Evolutionary conservation across 2,888 invertebrate species (phyloP).

Genomic region (Notodromas monacha): DNA sequence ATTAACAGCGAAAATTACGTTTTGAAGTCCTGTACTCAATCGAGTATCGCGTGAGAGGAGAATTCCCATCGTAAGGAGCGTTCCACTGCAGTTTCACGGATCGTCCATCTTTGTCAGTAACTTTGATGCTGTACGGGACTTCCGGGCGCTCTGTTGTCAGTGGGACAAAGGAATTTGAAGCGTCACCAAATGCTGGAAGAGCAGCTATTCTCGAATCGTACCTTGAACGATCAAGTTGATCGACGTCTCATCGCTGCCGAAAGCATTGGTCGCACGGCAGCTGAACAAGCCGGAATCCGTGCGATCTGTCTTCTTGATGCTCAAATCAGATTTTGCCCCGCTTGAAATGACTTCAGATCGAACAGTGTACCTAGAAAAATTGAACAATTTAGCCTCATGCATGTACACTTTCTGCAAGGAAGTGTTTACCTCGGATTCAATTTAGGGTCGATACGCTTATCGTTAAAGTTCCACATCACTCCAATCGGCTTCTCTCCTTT

Average conservation of each 20-base stretch:
- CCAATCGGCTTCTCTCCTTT: constrained; percentile 81
- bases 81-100: constrained; percentile 71
- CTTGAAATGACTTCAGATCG: constrained; percentile 52
- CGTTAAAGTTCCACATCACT: constrained; percentile 77
- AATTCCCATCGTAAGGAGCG: constrained; percentile 65
- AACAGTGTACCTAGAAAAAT: constrained; percentile 16
- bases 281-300: constrained; percentile 62
- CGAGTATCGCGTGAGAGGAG: constrained; percentile 52
- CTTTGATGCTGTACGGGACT: constrained; percentile 54
- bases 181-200: not conserved
- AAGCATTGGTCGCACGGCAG: constrained; percentile 68
- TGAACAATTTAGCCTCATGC: constrained; percentile 5
- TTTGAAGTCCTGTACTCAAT: constrained; percentile 50
- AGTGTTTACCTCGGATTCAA: constrained; percentile 31
- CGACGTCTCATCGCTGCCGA: constrained; percentile 75
- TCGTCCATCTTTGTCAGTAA: constrained; percentile 59
- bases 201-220: too few species aligned
- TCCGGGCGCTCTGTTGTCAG: constrained; percentile 35
- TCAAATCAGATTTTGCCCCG: constrained; percentile 55
- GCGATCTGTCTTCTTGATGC: constrained; percentile 58
- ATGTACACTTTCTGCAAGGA: not conserved
- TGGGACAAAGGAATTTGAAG: not conserved
- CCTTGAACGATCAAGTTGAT: constrained; percentile 80
- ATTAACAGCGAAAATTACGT: constrained; percentile 13
- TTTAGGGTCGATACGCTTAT: constrained; percentile 60